Percentiles rank a stretch among this genome's conserved stretches.
phyloP scores from a whole-genome alignment of 1,140 invertebrate species.

The Listronotus bonariensis region DNA sequence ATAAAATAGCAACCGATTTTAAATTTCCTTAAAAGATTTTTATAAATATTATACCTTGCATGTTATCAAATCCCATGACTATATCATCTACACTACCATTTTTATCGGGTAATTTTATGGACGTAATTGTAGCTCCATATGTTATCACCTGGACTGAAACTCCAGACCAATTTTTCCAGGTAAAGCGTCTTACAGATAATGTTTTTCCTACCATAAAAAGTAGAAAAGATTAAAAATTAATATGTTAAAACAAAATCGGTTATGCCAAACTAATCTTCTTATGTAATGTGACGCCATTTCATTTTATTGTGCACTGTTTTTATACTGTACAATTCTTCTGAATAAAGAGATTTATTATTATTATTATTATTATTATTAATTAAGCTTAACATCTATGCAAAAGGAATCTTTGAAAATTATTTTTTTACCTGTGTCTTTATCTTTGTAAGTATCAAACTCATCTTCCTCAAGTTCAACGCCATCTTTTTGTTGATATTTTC shows the following conservation, averaged over 20 bases:
- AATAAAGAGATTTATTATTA: too few species aligned
- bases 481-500: slow-evolving; percentile 24
- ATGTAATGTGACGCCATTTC: too few species aligned
- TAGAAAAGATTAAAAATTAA: too few species aligned
- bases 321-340: too few species aligned
- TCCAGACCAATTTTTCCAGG: slow-evolving; percentile 63
- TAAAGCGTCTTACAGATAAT: slow-evolving; percentile 58
- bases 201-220: slow-evolving; percentile 30
- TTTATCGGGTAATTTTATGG: slow-evolving; percentile 73
- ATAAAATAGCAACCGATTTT: too few species aligned
- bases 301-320: too few species aligned
- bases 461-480: slow-evolving; percentile 49
- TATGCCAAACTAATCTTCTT: too few species aligned
- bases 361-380: too few species aligned
- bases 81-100: slow-evolving; percentile 71
- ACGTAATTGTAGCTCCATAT: slow-evolving; percentile 80
- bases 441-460: slow-evolving; percentile 47
- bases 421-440: slow-evolving; percentile 41
- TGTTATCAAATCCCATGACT: slow-evolving; percentile 76
- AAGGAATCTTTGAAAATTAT: too few species aligned
- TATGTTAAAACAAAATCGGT: too few species aligned
- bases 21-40: too few species aligned
- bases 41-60: slow-evolving; percentile 59
- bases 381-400: too few species aligned
- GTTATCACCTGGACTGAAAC: slow-evolving; percentile 70